phyloP scores from a whole-genome alignment of 2,888 invertebrate species.

The Andrena dorsata region DNA sequence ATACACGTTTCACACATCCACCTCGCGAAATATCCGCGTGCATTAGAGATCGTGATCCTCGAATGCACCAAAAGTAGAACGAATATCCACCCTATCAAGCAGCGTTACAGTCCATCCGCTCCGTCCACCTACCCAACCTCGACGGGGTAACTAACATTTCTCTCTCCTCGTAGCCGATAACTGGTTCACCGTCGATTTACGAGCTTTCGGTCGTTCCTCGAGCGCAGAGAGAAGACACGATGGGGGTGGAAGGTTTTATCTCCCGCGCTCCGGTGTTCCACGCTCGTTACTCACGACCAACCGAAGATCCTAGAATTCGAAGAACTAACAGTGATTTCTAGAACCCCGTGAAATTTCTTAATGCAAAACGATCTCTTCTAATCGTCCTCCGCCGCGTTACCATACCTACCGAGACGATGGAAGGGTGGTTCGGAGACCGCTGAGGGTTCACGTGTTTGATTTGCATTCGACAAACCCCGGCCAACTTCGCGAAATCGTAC shows the following conservation, averaged over 20 bases:
- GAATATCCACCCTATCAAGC: slow-evolving; percentile 61
- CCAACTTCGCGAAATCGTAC: neutral
- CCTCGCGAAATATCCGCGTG: slow-evolving; percentile 59
- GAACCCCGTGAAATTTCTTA: slow-evolving; percentile 2
- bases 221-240: slow-evolving; percentile 39
- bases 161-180: slow-evolving; percentile 69
- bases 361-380: neutral
- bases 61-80: slow-evolving; percentile 67
- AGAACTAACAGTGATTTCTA: slow-evolving; percentile 12
- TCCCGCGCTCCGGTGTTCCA: slow-evolving; percentile 65
- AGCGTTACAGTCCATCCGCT: slow-evolving; percentile 49
- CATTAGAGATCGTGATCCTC: slow-evolving; percentile 63
- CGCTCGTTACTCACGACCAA: slow-evolving; percentile 62
- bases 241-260: slow-evolving; percentile 53
- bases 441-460: neutral
- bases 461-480: neutral
- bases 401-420: neutral
- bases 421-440: neutral
- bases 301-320: slow-evolving; percentile 54
- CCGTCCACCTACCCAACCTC: slow-evolving; percentile 58
- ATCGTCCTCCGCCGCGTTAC: neutral
- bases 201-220: slow-evolving; percentile 61
- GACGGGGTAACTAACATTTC: slow-evolving; percentile 76
- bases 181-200: slow-evolving; percentile 74
- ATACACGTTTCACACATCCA: slow-evolving; percentile 15